Conservation (phyloP, 2,113 vertebrate genomes). For the Callipepla californica region DNA sequence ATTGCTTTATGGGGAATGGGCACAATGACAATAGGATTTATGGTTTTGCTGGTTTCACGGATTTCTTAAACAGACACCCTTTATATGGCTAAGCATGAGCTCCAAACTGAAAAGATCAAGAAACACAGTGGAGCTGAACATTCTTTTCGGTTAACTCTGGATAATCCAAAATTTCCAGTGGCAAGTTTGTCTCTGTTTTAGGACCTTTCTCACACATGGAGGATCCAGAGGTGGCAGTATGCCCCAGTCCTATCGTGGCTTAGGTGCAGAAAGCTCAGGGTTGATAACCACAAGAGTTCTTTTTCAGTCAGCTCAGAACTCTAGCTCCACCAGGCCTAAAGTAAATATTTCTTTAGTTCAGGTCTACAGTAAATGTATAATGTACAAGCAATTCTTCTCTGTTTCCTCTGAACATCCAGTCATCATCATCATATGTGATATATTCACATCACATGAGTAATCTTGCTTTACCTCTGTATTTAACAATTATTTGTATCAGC, state of each 20-base stretch:
- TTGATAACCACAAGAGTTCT: neutral
- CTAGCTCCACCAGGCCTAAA: neutral
- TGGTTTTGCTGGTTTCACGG: neutral
- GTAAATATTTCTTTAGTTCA: neutral
- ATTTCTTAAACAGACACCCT: neutral
- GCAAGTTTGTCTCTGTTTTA: neutral
- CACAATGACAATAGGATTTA: slow-evolving; percentile 1
- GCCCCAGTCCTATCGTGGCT: neutral
- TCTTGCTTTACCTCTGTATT: neutral
- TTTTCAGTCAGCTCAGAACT: neutral
- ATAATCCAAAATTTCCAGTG: neutral
- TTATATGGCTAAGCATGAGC: neutral
- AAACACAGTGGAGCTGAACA: neutral
- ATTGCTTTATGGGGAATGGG: neutral
- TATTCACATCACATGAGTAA: neutral
- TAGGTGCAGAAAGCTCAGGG: neutral
- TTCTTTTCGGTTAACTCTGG: neutral
- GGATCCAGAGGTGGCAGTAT: neutral
- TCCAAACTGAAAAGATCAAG: neutral
- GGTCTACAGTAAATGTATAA: neutral
- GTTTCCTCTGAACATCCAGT: neutral
- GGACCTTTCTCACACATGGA: neutral
- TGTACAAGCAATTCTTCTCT: neutral
- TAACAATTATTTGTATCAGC: neutral
- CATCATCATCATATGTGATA: neutral